Conservation (phyloP, 2,888 invertebrate genomes). For the Machimus atricapillus region DNA sequence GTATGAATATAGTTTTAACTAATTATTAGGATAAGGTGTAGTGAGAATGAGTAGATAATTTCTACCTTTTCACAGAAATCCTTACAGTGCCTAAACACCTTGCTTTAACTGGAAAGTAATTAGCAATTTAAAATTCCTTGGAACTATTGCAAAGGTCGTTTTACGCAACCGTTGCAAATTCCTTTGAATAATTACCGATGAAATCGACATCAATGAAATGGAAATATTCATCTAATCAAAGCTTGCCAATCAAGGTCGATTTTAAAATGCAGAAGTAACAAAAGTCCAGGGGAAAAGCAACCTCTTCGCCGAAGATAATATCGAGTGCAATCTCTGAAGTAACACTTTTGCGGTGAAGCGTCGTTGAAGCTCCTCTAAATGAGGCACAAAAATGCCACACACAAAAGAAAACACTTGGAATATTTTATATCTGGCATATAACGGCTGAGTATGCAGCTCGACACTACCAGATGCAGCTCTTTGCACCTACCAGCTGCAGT, state of each 20-base stretch:
- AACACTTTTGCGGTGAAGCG: background rate
- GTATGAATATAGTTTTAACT: background rate
- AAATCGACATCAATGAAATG: constrained; percentile 15
- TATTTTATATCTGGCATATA: background rate
- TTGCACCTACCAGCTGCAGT: background rate
- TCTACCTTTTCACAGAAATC: background rate
- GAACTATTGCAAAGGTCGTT: background rate
- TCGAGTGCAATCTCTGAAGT: background rate
- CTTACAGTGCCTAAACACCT: background rate
- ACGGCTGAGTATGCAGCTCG: background rate
- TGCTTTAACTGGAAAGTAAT: background rate
- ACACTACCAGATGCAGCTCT: background rate
- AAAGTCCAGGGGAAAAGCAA: background rate
- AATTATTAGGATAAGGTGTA: background rate
- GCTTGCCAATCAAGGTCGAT: constrained; percentile 22
- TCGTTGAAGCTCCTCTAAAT: background rate
- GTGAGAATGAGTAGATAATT: background rate
- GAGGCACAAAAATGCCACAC: background rate
- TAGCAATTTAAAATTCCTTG: constrained; percentile 14
- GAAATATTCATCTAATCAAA: constrained; percentile 15
- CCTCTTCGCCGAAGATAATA: background rate
- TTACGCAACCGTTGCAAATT: constrained; percentile 12
- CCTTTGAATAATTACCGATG: constrained; percentile 21
- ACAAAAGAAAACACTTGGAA: background rate
- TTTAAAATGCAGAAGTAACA: background rate